Percentiles rank a stretch among this genome's conserved stretches.
Evolutionary conservation across 2,888 invertebrate genomes (phyloP).

Genomic region (Heliconius cydno): DNA sequence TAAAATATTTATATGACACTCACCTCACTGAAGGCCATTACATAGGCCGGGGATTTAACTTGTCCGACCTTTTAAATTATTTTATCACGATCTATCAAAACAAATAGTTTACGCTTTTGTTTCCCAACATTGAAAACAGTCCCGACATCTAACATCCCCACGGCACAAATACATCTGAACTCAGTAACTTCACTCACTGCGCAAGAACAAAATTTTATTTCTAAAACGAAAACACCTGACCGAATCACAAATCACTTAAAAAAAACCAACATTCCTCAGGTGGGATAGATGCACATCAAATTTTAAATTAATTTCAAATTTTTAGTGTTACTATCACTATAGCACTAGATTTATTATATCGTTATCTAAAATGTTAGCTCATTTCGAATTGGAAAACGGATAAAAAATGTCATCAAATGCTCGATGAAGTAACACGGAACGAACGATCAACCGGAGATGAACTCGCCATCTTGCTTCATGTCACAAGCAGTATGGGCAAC

Average conservation of each 20-base stretch:
- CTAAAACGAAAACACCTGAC: slow-evolving; percentile 84
- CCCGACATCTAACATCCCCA: slow-evolving; percentile 81
- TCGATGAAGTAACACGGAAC: slow-evolving; percentile 71
- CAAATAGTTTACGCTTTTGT: slow-evolving; percentile 82
- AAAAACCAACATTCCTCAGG: slow-evolving; percentile 86
- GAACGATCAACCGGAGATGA: slow-evolving; percentile 80
- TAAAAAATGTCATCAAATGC: slow-evolving; percentile 72
- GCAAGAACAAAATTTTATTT: slow-evolving; percentile 82
- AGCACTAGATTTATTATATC: slow-evolving; percentile 59
- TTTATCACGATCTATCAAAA: slow-evolving; percentile 80
- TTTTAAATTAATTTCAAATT: slow-evolving; percentile 55
- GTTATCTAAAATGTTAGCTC: slow-evolving; percentile 60
- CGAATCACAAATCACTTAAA: slow-evolving; percentile 85
- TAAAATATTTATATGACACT: slow-evolving; percentile 59
- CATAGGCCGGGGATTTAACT: slow-evolving; percentile 84
- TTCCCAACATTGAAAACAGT: slow-evolving; percentile 82
- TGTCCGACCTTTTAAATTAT: slow-evolving; percentile 80
- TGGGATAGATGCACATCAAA: slow-evolving; percentile 80
- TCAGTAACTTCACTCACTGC: slow-evolving; percentile 80
- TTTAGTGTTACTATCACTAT: slow-evolving; percentile 62
- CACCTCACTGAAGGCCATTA: slow-evolving; percentile 92
- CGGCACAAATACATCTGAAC: slow-evolving; percentile 81
- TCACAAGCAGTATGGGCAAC: slow-evolving; percentile 72
- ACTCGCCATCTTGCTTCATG: slow-evolving; percentile 83
- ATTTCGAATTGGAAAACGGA: slow-evolving; percentile 70